Evolutionary conservation across 2,113 vertebrate genomes (phyloP).

Genomic region (Sclerurus mexicanus): DNA sequence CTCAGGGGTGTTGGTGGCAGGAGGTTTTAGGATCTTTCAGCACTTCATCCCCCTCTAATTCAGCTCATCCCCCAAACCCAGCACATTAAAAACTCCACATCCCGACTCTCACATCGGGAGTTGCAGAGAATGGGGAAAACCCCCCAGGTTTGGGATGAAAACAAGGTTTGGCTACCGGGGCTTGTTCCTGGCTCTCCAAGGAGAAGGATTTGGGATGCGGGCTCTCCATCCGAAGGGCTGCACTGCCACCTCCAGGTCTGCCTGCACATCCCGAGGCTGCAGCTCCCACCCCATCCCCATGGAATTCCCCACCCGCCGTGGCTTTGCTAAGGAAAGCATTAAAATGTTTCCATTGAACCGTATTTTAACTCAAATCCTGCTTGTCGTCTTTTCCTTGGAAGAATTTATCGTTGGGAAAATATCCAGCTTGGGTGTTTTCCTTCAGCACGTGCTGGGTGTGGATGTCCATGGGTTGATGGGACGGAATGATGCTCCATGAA

Average conservation of each 20-base stretch:
- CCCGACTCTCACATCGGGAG: not conserved
- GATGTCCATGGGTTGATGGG: accelerated
- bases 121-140: accelerated
- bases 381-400: accelerated
- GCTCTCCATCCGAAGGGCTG: not conserved
- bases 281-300: accelerated
- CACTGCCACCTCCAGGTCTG: conserved; percentile 68
- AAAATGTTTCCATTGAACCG: not conserved
- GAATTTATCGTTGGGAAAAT: not conserved
- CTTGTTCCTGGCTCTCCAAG: not conserved
- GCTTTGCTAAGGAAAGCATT: accelerated
- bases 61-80: not conserved
- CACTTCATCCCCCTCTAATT: not conserved
- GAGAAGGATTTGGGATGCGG: not conserved
- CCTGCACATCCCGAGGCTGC: not conserved
- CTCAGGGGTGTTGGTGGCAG: accelerated
- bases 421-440: not conserved
- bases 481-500: no score
- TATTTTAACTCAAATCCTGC: not conserved
- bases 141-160: not conserved
- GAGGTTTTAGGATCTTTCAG: not conserved
- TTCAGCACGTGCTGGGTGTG: accelerated
- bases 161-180: accelerated
- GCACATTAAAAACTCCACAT: not conserved
- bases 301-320: not conserved